Conservation (phyloP, 2,888 invertebrate genomes). For the Pollenia angustigena region DNA sequence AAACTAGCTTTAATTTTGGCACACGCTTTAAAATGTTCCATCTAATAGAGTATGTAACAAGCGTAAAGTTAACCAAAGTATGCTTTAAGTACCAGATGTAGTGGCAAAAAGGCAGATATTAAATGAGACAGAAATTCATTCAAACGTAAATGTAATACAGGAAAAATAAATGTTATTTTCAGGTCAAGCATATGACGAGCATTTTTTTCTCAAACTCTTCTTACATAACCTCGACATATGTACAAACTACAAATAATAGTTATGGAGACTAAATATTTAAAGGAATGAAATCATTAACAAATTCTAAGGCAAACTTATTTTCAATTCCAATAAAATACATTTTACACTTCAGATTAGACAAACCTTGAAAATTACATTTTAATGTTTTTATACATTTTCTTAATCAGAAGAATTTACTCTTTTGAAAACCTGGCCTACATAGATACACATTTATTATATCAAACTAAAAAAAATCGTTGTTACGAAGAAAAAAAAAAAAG, state of each 20-base stretch:
- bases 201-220: conserved; percentile 15
- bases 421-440: neutral
- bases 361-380: too few relatives aligned
- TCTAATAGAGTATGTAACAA: too few relatives aligned
- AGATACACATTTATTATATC: neutral
- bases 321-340: too few relatives aligned
- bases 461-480: conserved; percentile 12
- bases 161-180: conserved; percentile 64
- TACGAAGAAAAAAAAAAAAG: conserved; percentile 29
- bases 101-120: neutral
- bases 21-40: too few relatives aligned
- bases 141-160: conserved; percentile 50
- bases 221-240: conserved; percentile 36
- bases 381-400: too few relatives aligned
- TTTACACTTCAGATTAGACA: too few relatives aligned
- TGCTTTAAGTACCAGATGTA: neutral
- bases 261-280: neutral
- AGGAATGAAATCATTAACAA: neutral
- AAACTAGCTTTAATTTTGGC: too few relatives aligned
- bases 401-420: neutral
- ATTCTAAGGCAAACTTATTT: neutral
- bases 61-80: too few relatives aligned
- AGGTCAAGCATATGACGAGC: conserved; percentile 64
- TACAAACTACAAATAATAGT: conserved; percentile 8
- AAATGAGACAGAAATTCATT: conserved; percentile 54